Percentiles rank a stretch among this genome's conserved stretches.
These are phyloP conservation scores for Prunella himalayana DNA, from an alignment of 2,113 vertebrate genomes.

Conservation along the genomic window DNA sequence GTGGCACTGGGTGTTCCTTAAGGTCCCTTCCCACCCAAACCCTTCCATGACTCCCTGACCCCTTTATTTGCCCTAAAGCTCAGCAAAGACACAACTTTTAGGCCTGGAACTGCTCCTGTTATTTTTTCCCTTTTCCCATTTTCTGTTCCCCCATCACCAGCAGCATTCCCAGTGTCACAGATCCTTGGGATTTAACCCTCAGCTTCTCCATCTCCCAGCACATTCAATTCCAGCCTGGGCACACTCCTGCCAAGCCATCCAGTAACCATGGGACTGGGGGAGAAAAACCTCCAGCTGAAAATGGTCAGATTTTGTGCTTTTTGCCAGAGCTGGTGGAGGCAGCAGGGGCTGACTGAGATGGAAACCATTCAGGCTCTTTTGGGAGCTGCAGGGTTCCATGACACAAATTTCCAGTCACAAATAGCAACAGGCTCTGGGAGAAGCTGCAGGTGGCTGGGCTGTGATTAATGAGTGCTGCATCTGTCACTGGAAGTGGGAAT, in stretches of 20 bases:
- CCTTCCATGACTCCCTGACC: neutral
- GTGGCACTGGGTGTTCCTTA: neutral
- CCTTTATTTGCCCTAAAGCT: neutral
- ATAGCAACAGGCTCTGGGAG: neutral
- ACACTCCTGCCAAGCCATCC: neutral
- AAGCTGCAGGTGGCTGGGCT: neutral
- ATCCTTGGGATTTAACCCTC: neutral
- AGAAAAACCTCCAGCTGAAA: neutral
- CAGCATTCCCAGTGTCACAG: neutral
- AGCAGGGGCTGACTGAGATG: rapidly evolving
- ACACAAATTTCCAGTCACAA: neutral
- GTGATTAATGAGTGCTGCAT: neutral
- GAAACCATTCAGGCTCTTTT: rapidly evolving
- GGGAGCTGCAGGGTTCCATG: neutral
- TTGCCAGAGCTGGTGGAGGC: neutral
- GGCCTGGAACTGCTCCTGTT: neutral
- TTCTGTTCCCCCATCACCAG: neutral
- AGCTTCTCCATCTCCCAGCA: neutral
- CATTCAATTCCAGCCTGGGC: neutral
- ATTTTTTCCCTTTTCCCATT: neutral
- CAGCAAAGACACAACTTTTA: neutral
- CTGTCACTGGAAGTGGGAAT: neutral
- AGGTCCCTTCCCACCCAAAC: neutral
- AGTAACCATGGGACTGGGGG: rapidly evolving
- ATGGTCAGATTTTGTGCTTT: neutral